Evolutionary conservation across 2,113 vertebrate species (phyloP), one percentile per base, ranked within the genome.

Genomic region (Crotalus horridus): DNA sequence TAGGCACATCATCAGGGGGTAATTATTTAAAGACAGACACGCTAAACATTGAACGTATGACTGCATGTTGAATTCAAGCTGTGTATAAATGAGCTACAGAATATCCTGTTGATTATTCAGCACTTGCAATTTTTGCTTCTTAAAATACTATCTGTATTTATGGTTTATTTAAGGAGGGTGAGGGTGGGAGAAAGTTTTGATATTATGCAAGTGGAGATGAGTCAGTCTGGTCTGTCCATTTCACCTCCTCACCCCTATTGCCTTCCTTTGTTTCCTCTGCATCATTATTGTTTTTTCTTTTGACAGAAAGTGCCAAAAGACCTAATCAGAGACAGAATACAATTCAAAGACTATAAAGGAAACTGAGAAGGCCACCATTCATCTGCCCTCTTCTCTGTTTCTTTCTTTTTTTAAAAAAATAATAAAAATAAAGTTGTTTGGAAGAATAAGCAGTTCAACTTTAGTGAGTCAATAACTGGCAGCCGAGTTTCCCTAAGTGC

Each of bases 221-320:
- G 86, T 93, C 93, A 51, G 9, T 51, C 29, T 3, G 39, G 12
- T 93, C 94, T 91, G 85, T 85, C 8, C 81, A 24, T 90, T 20
- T 95, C 93, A 56, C 92, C 86, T 59, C 89, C 91, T 94, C 55
- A 64, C 55, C 24, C 33, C 12, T 4, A 91, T 91, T 90, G 64
- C 6, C 10, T 12, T 91, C 3, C 3, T 91, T 87, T 89, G 10
- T 90, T 92, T 95, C 90, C 48, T 29, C 61, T 94, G 92, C 85
- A n/a, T 61, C 81, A 5, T 64, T 55, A 6, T 81, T 55, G 11
- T 59, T n/a, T 13, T 93, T 48, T 54, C 85, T 48, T 20, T 51
- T 29, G 9, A 2, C 61, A 20, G 51, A 94, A 56, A 17, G 0
- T 12, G 61, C 3, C 91, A 74, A 86, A 90, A 94, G 91, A 89